Conservation (phyloP, 2,113 vertebrate genomes). For the Chionomys nivalis region DNA sequence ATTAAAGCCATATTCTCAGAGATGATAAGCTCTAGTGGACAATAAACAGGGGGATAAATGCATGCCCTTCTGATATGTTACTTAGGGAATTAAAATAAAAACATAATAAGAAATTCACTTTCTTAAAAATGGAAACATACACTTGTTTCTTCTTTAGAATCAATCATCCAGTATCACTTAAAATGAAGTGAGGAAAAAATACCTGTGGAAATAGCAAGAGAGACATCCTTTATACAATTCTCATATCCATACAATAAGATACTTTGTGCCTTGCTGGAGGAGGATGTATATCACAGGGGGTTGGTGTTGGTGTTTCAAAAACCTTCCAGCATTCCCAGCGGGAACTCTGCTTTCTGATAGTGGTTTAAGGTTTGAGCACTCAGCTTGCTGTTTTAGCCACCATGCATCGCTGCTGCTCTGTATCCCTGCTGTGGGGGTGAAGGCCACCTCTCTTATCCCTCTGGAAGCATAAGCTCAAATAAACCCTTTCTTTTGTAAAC, state of each 20-base stretch:
- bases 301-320: not conserved
- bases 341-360: not conserved
- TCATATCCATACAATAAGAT: not conserved
- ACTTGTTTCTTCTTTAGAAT: not conserved
- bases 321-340: not conserved
- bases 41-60: not conserved
- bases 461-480: not conserved
- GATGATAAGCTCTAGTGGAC: not conserved
- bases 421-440: not conserved
- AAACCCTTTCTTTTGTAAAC: not conserved
- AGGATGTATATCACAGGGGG: not conserved
- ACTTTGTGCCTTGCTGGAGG: not conserved
- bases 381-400: not conserved
- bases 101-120: not conserved
- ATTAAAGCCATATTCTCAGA: not conserved
- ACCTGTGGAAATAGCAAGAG: not conserved
- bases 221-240: rapidly evolving
- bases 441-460: not conserved
- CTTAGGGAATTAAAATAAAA: not conserved
- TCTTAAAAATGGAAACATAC: not conserved
- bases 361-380: not conserved
- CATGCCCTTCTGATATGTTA: not conserved
- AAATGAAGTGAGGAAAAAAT: not conserved
- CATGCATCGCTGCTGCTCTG: too few species aligned
- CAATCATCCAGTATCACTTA: not conserved